phyloP scores from a whole-genome alignment of 2,797 vertebrate species.

The Anabas testudineus region DNA sequence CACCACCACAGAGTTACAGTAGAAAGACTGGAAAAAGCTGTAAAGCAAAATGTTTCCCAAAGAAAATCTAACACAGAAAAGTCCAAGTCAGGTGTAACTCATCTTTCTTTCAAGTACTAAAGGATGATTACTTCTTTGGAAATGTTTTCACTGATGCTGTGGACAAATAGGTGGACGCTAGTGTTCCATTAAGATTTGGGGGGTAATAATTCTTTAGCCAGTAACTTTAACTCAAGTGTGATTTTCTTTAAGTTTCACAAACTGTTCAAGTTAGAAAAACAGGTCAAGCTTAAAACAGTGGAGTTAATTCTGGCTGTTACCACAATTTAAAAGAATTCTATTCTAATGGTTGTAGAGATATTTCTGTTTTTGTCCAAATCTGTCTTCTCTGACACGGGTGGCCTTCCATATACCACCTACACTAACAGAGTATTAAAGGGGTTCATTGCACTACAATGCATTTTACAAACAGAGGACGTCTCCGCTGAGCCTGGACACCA shows the following conservation, averaged over 20 bases:
- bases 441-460: background rate
- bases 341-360: too few relatives aligned
- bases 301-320: too few relatives aligned
- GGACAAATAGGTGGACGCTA: background rate
- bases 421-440: background rate
- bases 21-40: constrained; percentile 24
- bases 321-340: background rate
- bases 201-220: background rate
- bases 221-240: background rate
- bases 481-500: constrained; percentile 55
- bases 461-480: constrained; percentile 22
- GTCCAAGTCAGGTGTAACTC: constrained; percentile 60
- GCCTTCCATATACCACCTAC: constrained; percentile 11
- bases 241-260: background rate
- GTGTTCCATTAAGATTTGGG: background rate
- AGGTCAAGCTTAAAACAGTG: too few relatives aligned
- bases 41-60: constrained; percentile 6
- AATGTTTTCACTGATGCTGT: constrained; percentile 47
- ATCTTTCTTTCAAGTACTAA: constrained; percentile 2
- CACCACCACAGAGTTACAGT: background rate
- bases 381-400: background rate
- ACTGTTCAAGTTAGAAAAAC: too few relatives aligned
- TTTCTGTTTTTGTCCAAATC: background rate
- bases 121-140: constrained; percentile 72
- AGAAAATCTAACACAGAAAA: constrained; percentile 19